Conservation (phyloP, 1,140 invertebrate genomes). For the Lordiphosa stackelbergi region DNA sequence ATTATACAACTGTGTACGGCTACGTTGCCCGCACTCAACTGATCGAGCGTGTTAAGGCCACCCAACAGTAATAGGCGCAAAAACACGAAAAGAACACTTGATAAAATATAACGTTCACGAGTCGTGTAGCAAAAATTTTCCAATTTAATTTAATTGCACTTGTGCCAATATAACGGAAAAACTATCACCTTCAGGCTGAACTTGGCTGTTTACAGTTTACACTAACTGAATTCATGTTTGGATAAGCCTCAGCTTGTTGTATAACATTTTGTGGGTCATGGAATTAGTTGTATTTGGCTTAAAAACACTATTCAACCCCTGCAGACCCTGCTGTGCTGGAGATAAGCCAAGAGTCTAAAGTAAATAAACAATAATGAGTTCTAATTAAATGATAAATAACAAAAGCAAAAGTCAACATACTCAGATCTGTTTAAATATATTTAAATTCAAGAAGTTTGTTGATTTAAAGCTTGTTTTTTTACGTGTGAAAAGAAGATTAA, state of each 20-base stretch:
- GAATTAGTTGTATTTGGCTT: too few relatives aligned
- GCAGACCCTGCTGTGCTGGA: not conserved
- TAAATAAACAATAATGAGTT: slow-evolving; percentile 55
- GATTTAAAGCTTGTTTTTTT: slow-evolving; percentile 4
- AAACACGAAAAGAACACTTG: slow-evolving; percentile 31
- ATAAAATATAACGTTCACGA: slow-evolving; percentile 46
- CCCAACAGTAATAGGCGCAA: slow-evolving; percentile 41
- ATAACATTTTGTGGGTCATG: too few relatives aligned
- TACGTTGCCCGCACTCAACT: slow-evolving; percentile 47
- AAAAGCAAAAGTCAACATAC: slow-evolving; percentile 17
- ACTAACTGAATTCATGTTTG: too few relatives aligned
- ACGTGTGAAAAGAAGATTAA: slow-evolving; percentile 10
- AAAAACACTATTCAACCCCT: too few relatives aligned
- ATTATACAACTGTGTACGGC: slow-evolving; percentile 31
- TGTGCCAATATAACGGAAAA: too few relatives aligned
- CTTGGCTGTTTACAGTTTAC: too few relatives aligned
- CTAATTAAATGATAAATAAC: slow-evolving; percentile 53
- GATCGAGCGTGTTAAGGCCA: slow-evolving; percentile 22
- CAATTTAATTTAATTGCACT: too few relatives aligned
- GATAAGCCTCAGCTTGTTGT: too few relatives aligned
- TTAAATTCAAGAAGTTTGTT: slow-evolving; percentile 13
- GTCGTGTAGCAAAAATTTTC: slow-evolving; percentile 8
- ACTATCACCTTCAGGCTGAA: too few relatives aligned
- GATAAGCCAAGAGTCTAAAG: slow-evolving; percentile 25
- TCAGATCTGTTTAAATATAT: slow-evolving; percentile 31